phyloP scores from a whole-genome alignment of 2,113 vertebrate species.

The Cephalopholis sonnerati region DNA sequence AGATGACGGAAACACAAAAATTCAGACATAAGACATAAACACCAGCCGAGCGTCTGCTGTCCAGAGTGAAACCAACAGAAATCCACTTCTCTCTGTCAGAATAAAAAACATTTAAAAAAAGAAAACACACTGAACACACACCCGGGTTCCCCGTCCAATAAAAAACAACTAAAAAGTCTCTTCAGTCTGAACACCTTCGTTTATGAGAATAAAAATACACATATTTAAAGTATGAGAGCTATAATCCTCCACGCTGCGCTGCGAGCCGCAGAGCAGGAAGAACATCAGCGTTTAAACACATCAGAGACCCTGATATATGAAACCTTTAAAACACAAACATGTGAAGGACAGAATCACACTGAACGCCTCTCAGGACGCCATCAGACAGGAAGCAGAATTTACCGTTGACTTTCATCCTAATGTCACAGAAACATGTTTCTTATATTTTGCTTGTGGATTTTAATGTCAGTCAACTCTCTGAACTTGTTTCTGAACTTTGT shows the following conservation, averaged over 20 bases:
- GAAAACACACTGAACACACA: slow-evolving; percentile 19
- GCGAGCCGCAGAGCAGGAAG: neutral
- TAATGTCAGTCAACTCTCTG: no score
- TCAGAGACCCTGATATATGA: neutral
- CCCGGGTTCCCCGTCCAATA: neutral
- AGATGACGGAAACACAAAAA: neutral
- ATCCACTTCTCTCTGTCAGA: neutral
- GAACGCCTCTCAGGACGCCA: no score
- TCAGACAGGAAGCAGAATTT: no score
- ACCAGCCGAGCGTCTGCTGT: neutral
- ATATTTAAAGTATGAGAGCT: neutral
- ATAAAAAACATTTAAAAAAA: slow-evolving; percentile 50
- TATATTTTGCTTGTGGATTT: no score
- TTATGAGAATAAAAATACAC: slow-evolving; percentile 19
- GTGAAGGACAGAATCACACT: no score
- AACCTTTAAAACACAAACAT: neutral
- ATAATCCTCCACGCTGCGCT: neutral
- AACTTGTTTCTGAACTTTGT: no score
- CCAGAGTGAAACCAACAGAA: neutral
- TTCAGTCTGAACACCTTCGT: neutral
- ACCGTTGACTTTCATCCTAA: no score
- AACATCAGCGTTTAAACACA: neutral
- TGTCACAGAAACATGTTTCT: no score
- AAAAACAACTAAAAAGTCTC: slow-evolving; percentile 19
- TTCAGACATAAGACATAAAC: slow-evolving; percentile 25